Evolutionary conservation across 2,888 invertebrate genomes (phyloP).

Genomic region (Caenorhabditis becei): DNA sequence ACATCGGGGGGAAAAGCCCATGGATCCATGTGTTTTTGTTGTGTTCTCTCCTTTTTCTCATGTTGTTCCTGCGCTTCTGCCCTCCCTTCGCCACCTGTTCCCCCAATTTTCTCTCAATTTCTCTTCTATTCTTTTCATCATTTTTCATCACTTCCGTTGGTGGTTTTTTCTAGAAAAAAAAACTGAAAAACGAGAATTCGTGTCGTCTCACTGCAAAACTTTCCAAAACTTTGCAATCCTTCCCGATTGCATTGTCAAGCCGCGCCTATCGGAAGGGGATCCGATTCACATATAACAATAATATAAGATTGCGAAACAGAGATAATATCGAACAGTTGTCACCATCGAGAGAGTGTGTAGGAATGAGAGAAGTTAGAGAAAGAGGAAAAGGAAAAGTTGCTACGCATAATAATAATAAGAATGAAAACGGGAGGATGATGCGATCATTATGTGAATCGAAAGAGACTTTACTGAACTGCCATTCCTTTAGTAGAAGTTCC

Average conservation of each 20-base stretch:
- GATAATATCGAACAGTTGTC: constrained; percentile 9
- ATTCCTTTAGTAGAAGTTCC: not conserved
- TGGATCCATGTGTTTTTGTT: not conserved
- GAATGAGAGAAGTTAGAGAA: not conserved
- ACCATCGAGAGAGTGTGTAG: constrained; percentile 1
- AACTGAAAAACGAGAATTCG: no score
- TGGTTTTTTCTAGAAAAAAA: not conserved
- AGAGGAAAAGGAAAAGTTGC: constrained; percentile 14
- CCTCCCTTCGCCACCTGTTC: not conserved
- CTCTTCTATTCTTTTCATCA: not conserved
- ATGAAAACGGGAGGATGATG: constrained; percentile 7
- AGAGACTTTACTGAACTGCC: not conserved
- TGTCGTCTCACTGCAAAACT: not conserved
- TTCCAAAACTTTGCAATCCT: not conserved
- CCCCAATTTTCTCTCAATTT: not conserved
- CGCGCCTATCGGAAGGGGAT: no score
- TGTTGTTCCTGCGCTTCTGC: not conserved
- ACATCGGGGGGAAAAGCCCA: no score
- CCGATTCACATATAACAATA: constrained; percentile 1
- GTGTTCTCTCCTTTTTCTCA: not conserved
- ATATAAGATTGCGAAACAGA: constrained; percentile 10
- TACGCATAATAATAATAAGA: constrained; percentile 9
- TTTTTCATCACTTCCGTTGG: not conserved
- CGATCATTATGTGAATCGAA: not conserved
- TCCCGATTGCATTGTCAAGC: no score